phyloP scores from a whole-genome alignment of 2,797 vertebrate genomes.

The Sardinella longiceps region DNA sequence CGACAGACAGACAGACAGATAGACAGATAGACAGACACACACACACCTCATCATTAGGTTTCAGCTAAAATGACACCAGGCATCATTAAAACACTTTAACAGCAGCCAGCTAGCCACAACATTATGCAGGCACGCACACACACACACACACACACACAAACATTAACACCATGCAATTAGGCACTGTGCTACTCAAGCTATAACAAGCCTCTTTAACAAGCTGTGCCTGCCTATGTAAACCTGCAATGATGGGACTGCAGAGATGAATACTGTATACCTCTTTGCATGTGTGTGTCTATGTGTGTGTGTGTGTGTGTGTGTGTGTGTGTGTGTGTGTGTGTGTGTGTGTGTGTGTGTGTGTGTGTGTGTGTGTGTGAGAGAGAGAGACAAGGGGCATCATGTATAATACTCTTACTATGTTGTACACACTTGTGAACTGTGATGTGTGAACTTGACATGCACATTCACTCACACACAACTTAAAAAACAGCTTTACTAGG shows the following conservation, averaged over 20 bases:
- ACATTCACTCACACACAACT: not conserved
- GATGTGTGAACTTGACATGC: not conserved
- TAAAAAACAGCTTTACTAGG: too few species aligned
- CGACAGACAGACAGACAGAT: not conserved
- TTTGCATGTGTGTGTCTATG: not conserved
- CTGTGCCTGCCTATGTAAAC: not conserved
- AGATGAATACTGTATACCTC: not conserved
- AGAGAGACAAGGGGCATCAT: not conserved
- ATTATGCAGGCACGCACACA: not conserved
- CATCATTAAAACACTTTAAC: constrained; percentile 18
- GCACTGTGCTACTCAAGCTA: not conserved
- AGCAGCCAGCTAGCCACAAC: constrained; percentile 14
- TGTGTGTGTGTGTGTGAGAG: not conserved
- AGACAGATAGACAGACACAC: not conserved
- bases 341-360: not conserved
- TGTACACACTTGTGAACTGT: not conserved
- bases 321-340: not conserved
- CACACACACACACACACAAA: not conserved
- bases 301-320: not conserved
- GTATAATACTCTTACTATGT: not conserved
- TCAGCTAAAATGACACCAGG: not conserved
- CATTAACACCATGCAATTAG: not conserved
- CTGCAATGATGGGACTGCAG: not conserved
- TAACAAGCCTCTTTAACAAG: not conserved
- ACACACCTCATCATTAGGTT: not conserved